A percentile compares a stretch with the other conserved stretches of the same genome.
phyloP scores from a whole-genome alignment of 2,888 invertebrate genomes.

The Pomacea canaliculata region DNA sequence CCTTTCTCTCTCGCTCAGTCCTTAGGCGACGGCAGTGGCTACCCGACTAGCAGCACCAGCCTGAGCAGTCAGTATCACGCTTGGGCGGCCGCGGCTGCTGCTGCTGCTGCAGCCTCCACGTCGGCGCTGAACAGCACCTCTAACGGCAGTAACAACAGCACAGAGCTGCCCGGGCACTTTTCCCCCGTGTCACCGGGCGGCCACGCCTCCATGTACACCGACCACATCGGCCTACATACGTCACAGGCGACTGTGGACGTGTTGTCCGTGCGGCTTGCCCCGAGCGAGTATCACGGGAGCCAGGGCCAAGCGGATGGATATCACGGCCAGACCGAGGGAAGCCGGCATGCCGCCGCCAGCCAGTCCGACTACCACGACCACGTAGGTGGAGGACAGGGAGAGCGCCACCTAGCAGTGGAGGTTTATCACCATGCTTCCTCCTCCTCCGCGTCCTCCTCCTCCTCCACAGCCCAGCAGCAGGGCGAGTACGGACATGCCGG shows the following conservation, averaged over 20 bases:
- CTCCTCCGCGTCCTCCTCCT: neutral
- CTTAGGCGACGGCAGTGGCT: constrained; percentile 1
- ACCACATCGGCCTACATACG: constrained; percentile 17
- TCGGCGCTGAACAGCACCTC: neutral
- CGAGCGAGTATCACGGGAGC: constrained; percentile 9
- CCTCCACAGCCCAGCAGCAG: constrained; percentile 1
- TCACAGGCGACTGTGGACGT: constrained; percentile 18
- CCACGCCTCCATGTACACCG: constrained; percentile 9
- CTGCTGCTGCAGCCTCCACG: constrained; percentile 13
- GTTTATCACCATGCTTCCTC: constrained; percentile 17
- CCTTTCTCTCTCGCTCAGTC: constrained; percentile 18
- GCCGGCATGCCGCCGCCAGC: neutral
- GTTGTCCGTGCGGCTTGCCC: constrained; percentile 7
- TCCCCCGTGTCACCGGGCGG: constrained; percentile 21
- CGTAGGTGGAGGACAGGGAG: neutral
- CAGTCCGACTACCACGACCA: constrained; percentile 1
- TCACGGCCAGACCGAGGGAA: neutral
- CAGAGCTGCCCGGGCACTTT: constrained; percentile 16
- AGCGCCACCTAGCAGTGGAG: constrained; percentile 17
- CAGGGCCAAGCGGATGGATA: neutral
- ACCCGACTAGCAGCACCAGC: constrained; percentile 12
- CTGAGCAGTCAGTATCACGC: constrained; percentile 17
- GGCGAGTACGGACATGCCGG: neutral
- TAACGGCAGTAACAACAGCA: constrained; percentile 2
- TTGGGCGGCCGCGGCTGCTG: constrained; percentile 12